Evolutionary conservation across 1,140 invertebrate genomes (phyloP), one percentile per base, ranked within the genome.

Genomic region (Hycleus phaleratus): DNA sequence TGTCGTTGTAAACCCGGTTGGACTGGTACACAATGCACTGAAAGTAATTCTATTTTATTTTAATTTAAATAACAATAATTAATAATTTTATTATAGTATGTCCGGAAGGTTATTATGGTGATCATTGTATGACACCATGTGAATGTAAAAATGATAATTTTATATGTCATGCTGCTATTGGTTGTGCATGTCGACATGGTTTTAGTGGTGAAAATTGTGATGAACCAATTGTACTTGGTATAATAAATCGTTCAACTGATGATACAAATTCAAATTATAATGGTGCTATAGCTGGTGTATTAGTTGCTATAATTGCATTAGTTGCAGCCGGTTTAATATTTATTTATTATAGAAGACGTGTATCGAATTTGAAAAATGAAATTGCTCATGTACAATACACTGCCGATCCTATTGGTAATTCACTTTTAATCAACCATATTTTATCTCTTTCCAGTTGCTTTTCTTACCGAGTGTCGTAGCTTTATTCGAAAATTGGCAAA

Each of bases 301-400:
- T 89, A 32, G 77, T 89, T 10, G 45, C 44, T 46, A 39, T 87
- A 12, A 75, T 83, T 4, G 79, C 78, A 1, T 78, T 85, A 26
- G 81, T 85, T 1, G 69, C 82, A 2, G 74, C 79, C 0, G 75
- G 75, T 88, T 3, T 79, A 87, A 61, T 73, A 91, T 55, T 46
- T 11, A 24, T 55, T 59, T 91, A 93, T 73, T 91, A 91, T 76
- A 81, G 85, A 48, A 78, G 85, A 58, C 77, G 88, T 53, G 85
- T 93, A 5, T 81, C 81, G 24, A 85, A 86, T 74, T 76, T 94
- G 1, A 94, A 94, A 72, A 83, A 84, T 8, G 90, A 93, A 75
- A 87, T 93, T 49, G 85, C 85, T 18, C 88, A 92, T 73, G 91
- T 94, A 2, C 87, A 92, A 64, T 95, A 94, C 70, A 88, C 83